Base-by-base conservation (phyloP, 2,797 vertebrate species). In the Cottoperca gobio region DNA sequence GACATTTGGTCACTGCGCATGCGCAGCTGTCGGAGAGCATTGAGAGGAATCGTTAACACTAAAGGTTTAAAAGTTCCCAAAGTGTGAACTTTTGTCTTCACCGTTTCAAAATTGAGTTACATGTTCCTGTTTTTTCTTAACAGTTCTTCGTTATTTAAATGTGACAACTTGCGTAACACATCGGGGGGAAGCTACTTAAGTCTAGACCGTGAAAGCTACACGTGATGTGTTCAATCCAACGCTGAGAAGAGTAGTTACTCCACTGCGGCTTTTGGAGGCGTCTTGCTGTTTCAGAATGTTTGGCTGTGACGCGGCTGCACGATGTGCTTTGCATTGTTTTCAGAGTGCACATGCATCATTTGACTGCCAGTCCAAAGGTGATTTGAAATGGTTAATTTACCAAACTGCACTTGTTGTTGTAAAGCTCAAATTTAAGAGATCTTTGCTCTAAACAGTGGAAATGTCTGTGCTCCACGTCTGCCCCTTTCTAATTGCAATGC, bases 271-370 rank as follows among this genome's bases (percentile, higher is more conserved):
- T 6, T 6, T 31, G 28, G 28, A 31, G 28, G 31, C 5, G 59
- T 58, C 12, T 57, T 80, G 33, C 21, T 46, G n/a, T 52, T 16
- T 48, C 35, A 31, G 37, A 49, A 54, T 17, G 45, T 57, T 28
- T 5, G 8, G 12, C 53, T 71, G 9, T 58, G 60, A 37, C 33
- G 5, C 40, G 62, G 59, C 61, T 82, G 84, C 69, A 82, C 31
- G 71, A 24, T 72, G 21, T 84, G 64, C 45, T 60, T 48, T 49
- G 21, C 31, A 70, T 35, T 73, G 31, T 73, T 75, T 73, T 68
- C 48, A 55, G n/a, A 65, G 48, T 64, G 63, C 55, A 76, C 58
- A 24, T 37, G 26, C 10, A 17, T 23, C 1, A 23, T 35, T 59
- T 63, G 35, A 79, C 52, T 42, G 31, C 31, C 4, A 26, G 52